phyloP scores from a whole-genome alignment of 2,797 vertebrate species.

The Lateolabrax maculatus region DNA sequence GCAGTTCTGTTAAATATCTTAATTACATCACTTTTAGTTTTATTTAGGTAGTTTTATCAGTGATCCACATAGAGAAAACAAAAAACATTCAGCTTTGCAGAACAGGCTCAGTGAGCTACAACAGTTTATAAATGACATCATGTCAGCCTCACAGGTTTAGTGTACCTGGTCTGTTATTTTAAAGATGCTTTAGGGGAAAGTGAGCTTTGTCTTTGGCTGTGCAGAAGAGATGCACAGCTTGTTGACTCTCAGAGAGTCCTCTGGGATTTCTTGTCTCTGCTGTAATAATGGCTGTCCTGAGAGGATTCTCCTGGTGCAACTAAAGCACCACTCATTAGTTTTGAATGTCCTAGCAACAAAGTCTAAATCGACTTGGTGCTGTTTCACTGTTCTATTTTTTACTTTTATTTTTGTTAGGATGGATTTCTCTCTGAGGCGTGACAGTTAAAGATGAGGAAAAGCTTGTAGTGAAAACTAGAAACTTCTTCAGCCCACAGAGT shows the following conservation, averaged over 20 bases:
- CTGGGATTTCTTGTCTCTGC: constrained; percentile 63
- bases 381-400: neutral
- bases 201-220: constrained; percentile 28
- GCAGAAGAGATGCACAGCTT: constrained; percentile 59
- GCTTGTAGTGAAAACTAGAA: neutral
- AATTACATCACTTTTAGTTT: neutral
- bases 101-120: too few relatives aligned
- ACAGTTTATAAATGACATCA: neutral
- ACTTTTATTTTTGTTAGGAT: neutral
- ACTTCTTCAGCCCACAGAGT: neutral
- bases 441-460: neutral
- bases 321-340: constrained; percentile 80
- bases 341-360: constrained; percentile 72
- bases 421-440: neutral
- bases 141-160: neutral
- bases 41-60: neutral
- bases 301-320: constrained; percentile 63
- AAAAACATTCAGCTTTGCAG: too few relatives aligned
- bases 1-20: too few relatives aligned
- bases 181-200: neutral
- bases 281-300: constrained; percentile 62
- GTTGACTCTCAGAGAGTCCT: constrained; percentile 75
- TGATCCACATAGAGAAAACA: neutral
- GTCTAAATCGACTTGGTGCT: constrained; percentile 29
- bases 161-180: neutral